phyloP scores from a whole-genome alignment of 2,113 vertebrate genomes.

The Panthera tigris region DNA sequence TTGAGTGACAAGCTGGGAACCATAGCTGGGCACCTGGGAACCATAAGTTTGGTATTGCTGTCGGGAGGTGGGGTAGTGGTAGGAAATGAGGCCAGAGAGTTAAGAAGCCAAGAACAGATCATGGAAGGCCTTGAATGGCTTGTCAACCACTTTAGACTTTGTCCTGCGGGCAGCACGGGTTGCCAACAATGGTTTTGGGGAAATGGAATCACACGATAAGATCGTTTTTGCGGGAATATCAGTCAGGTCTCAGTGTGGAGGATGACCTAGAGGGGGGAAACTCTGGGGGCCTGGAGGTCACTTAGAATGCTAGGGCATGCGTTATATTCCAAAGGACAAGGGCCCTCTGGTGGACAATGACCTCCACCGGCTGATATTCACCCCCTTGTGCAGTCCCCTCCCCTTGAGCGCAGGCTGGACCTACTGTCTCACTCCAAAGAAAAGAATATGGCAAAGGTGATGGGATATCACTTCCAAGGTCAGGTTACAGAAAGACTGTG shows the following conservation, averaged over 20 bases:
- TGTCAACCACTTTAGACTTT: background rate
- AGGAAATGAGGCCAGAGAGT: background rate
- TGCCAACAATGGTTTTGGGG: background rate
- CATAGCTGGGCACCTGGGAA: background rate
- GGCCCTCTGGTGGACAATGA: background rate
- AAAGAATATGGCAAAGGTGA: background rate
- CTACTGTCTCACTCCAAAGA: background rate
- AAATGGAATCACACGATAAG: background rate
- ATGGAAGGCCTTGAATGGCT: background rate
- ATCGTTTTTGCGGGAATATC: background rate
- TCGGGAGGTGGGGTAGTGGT: background rate
- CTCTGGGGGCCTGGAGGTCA: background rate
- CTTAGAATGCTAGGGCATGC: background rate
- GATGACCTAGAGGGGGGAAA: background rate
- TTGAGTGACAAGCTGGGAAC: no score
- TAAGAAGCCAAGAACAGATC: background rate
- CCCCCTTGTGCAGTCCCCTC: background rate
- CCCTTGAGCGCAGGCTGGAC: background rate
- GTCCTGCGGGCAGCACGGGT: background rate
- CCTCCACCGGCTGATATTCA: background rate
- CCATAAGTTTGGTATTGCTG: background rate
- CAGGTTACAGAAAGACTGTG: background rate
- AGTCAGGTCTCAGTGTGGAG: background rate
- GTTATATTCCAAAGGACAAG: slow-evolving; percentile 9
- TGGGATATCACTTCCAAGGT: background rate